These are phyloP conservation scores for Pseudochirops corinnae DNA, from an alignment of 2,797 vertebrate species.

Conservation along the genomic window DNA sequence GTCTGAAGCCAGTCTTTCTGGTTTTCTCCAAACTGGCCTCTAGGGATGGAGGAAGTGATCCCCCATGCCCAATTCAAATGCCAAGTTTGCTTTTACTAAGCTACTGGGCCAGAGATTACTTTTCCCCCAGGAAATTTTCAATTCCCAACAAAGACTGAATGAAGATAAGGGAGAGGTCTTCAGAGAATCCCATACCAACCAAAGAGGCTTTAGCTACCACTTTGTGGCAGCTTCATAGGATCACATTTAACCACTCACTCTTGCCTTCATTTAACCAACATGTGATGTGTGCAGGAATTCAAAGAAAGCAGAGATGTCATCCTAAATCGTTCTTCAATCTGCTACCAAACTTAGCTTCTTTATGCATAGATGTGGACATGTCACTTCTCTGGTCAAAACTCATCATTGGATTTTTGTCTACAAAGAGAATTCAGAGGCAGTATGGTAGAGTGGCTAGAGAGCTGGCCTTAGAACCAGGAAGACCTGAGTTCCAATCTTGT, in stretches of 20 bases:
- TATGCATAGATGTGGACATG: neutral
- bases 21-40: neutral
- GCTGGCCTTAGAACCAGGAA: neutral
- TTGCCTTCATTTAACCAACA: neutral
- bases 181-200: neutral
- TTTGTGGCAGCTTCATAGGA: neutral
- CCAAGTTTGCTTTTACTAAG: neutral
- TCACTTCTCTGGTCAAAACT: neutral
- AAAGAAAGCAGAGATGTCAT: neutral
- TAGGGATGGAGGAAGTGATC: accelerated
- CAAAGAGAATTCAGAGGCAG: neutral
- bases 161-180: accelerated
- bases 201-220: neutral
- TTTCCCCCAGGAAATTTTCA: neutral
- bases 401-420: neutral
- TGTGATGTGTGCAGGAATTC: neutral
- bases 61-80: neutral
- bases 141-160: neutral
- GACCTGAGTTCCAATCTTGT: neutral
- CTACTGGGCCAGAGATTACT: neutral
- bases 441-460: neutral
- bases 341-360: neutral
- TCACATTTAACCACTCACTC: neutral
- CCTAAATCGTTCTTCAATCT: neutral
- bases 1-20: neutral